A percentile compares a stretch with the other conserved stretches of the same genome.
Conservation (phyloP, 1,140 invertebrate genomes). For the Drosophila asahinai region DNA sequence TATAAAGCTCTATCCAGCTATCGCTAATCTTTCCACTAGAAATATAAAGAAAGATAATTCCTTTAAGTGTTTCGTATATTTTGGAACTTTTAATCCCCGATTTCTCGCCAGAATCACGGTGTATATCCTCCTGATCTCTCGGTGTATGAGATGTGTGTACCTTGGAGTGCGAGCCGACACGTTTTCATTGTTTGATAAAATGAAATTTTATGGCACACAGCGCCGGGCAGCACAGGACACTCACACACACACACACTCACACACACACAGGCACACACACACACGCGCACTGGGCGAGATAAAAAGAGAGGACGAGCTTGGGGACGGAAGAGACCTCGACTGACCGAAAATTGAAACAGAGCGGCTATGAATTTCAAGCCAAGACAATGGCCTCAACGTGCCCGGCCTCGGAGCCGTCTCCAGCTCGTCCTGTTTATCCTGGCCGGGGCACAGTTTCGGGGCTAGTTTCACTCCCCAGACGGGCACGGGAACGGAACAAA, state of each 20-base stretch:
- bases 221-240: constrained; percentile 29
- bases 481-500: constrained; percentile 48
- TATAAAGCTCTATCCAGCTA: too few relatives aligned
- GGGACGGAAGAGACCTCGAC: constrained; percentile 12
- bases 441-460: constrained; percentile 44
- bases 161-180: constrained; percentile 60
- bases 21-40: too few relatives aligned
- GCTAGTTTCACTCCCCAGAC: constrained; percentile 79
- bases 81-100: neutral
- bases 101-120: neutral
- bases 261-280: constrained; percentile 2
- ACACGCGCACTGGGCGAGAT: neutral
- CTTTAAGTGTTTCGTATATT: too few relatives aligned
- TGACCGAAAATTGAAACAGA: constrained; percentile 80
- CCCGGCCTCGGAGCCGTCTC: constrained; percentile 4
- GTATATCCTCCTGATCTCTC: neutral
- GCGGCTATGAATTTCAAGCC: constrained; percentile 79
- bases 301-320: constrained; percentile 6
- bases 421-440: constrained; percentile 10
- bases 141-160: constrained; percentile 6
- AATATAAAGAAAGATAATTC: too few relatives aligned
- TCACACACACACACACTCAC: neutral
- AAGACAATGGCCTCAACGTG: constrained; percentile 75
- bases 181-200: constrained; percentile 82
- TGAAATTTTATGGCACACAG: constrained; percentile 77